These are phyloP conservation scores for Donacobius atricapilla DNA, from an alignment of 2,113 vertebrate species.

Conservation along the genomic window DNA sequence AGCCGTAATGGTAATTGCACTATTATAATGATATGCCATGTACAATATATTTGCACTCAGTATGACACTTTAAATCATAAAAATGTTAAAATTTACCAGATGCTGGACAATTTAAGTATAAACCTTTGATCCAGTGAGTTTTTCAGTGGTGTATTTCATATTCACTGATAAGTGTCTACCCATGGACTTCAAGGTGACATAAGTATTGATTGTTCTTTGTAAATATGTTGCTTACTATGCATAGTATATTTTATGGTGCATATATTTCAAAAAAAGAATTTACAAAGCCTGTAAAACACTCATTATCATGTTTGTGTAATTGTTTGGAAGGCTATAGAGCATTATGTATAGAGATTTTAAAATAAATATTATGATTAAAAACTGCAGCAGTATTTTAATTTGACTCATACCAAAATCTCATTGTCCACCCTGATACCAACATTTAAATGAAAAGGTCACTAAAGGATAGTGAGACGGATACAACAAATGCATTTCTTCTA, in stretches of 20 bases:
- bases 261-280: background rate
- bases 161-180: background rate
- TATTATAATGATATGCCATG: background rate
- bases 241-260: background rate
- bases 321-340: background rate
- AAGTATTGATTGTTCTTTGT: constrained; percentile 14
- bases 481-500: background rate
- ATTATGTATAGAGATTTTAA: background rate
- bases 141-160: background rate
- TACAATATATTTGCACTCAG: background rate
- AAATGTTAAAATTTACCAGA: constrained; percentile 32
- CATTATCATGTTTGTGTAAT: background rate
- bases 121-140: background rate
- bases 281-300: background rate
- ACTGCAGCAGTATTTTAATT: background rate
- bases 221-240: background rate
- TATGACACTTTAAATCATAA: constrained; percentile 18
- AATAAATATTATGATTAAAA: background rate
- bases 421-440: background rate
- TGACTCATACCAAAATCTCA: background rate
- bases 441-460: background rate
- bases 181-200: constrained; percentile 6
- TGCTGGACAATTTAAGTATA: constrained; percentile 1
- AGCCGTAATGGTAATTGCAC: constrained; percentile 23
- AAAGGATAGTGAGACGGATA: background rate